Evolutionary conservation across 2,888 invertebrate genomes (phyloP).

Genomic region (Drosophila crucigera): DNA sequence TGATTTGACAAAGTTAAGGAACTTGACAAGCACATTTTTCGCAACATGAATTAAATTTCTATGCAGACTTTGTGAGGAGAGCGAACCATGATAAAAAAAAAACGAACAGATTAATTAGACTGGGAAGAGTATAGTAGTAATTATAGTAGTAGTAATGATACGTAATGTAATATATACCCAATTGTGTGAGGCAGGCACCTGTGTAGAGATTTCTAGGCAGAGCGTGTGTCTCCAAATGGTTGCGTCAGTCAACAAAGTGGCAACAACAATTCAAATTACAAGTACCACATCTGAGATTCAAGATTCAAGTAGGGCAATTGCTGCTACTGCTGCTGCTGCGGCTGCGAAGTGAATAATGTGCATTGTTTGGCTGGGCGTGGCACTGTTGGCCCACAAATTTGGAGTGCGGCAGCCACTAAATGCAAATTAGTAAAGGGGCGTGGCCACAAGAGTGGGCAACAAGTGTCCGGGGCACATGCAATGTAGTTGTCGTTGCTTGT

Average conservation of each 20-base stretch:
- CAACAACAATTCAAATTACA: constrained; percentile 69
- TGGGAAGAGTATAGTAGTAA: background rate
- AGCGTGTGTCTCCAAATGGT: constrained; percentile 22
- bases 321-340: constrained; percentile 10
- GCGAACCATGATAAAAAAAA: background rate
- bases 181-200: background rate
- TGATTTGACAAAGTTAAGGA: background rate
- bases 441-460: constrained; percentile 34
- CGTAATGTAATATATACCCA: background rate
- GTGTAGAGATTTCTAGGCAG: constrained; percentile 16
- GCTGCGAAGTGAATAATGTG: constrained; percentile 62
- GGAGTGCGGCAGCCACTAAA: constrained; percentile 62
- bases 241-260: constrained; percentile 63
- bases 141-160: background rate
- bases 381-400: constrained; percentile 54
- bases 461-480: constrained; percentile 47
- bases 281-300: constrained; percentile 4
- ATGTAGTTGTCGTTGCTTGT: constrained; percentile 10
- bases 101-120: background rate
- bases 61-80: background rate
- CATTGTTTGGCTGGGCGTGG: constrained; percentile 63
- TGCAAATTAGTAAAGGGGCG: constrained; percentile 68
- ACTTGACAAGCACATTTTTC: background rate
- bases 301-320: constrained; percentile 29
- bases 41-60: background rate